These are phyloP conservation scores for Uropsilus gracilis DNA, from an alignment of 2,113 vertebrate species.

Conservation along the genomic window DNA sequence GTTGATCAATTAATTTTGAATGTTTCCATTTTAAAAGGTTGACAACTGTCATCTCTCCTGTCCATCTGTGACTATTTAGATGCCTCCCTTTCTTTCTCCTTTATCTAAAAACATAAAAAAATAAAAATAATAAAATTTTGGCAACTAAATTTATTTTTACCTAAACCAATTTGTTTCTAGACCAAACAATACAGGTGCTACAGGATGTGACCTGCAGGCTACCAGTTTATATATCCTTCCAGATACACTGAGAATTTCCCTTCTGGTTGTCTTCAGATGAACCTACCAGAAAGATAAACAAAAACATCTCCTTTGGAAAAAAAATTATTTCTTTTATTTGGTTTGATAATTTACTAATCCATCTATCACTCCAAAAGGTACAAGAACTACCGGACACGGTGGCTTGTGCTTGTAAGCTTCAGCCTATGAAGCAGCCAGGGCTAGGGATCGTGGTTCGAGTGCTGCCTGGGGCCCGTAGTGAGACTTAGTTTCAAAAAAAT, in stretches of 20 bases:
- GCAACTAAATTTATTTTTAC: neutral
- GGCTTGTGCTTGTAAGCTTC: no score
- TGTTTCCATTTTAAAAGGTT: neutral
- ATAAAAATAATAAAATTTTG: neutral
- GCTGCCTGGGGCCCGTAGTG: no score
- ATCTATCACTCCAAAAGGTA: neutral
- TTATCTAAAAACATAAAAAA: no score
- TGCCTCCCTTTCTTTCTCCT: no score
- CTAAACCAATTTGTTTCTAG: neutral
- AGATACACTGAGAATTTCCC: neutral
- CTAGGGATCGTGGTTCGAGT: no score
- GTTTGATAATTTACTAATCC: neutral
- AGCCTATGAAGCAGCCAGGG: no score
- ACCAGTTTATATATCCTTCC: neutral
- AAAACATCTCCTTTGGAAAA: neutral
- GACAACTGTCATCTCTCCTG: neutral
- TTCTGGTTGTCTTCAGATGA: neutral
- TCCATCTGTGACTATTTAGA: no score
- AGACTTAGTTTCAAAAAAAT: no score
- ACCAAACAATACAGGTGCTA: neutral
- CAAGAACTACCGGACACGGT: no score
- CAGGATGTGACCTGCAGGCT: neutral
- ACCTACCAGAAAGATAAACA: neutral
- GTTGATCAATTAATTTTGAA: neutral
- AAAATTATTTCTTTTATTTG: neutral